phyloP scores from a whole-genome alignment of 2,888 invertebrate genomes.

The Leptopilina syphax region DNA sequence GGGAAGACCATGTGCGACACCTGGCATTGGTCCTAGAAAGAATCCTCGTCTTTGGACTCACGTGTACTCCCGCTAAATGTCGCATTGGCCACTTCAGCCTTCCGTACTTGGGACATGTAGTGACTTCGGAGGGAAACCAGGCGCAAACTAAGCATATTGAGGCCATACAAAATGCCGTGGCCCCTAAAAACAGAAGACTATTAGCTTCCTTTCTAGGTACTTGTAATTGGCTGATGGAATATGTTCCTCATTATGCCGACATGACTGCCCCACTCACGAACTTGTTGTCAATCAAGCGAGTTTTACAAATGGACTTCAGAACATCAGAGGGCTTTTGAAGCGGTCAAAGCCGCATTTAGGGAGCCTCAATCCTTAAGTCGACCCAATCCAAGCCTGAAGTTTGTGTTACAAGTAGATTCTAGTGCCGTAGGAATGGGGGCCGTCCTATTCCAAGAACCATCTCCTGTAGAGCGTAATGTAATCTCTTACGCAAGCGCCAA shows the following conservation, averaged over 20 bases:
- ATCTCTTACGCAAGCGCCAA: too few species aligned
- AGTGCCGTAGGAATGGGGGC: too few species aligned
- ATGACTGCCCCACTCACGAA: conserved; percentile 41
- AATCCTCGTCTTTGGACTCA: background rate
- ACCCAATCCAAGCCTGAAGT: too few species aligned
- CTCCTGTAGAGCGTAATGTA: too few species aligned
- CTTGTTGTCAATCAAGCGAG: background rate
- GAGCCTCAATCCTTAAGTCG: too few species aligned
- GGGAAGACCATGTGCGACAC: background rate
- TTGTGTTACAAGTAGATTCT: too few species aligned
- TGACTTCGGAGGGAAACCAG: background rate
- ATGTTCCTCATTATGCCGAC: conserved; percentile 30
- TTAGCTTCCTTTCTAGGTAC: too few species aligned
- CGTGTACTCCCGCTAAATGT: background rate
- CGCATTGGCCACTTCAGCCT: background rate
- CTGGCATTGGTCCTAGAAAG: background rate
- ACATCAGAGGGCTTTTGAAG: too few species aligned
- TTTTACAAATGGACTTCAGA: conserved; percentile 36
- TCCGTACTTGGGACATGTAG: background rate
- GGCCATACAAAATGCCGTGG: background rate
- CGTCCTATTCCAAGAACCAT: too few species aligned
- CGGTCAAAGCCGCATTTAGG: too few species aligned
- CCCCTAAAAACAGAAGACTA: too few species aligned
- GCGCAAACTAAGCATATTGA: background rate
- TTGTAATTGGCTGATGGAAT: too few species aligned